These are phyloP conservation scores for Thalassophryne amazonica DNA, from an alignment of 2,797 vertebrate species.

Conservation along the genomic window DNA sequence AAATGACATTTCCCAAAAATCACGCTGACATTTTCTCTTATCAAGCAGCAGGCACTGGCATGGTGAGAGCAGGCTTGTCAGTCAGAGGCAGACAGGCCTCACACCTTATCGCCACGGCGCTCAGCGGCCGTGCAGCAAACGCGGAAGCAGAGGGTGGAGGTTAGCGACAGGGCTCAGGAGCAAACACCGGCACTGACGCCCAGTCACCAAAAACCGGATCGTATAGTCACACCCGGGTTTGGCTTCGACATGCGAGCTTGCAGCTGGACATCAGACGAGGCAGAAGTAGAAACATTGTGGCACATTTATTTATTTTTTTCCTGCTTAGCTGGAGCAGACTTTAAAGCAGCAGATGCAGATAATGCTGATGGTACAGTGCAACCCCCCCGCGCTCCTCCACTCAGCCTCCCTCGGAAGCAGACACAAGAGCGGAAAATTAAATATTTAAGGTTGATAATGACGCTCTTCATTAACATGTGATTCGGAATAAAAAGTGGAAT, in stretches of 20 bases:
- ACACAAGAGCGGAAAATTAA: conserved; percentile 79
- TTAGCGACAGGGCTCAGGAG: conserved; percentile 55
- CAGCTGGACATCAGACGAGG: conserved; percentile 31
- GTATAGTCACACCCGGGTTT: conserved; percentile 2
- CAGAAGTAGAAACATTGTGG: conserved; percentile 19
- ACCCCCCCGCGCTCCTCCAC: conserved; percentile 51
- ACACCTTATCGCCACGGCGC: conserved; percentile 80
- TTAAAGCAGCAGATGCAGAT: conserved; percentile 68
- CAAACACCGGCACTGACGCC: conserved; percentile 29
- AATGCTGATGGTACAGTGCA: conserved; percentile 51
- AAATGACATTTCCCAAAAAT: conserved; percentile 84
- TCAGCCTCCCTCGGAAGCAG: conserved; percentile 72
- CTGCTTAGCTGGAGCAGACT: conserved; percentile 53
- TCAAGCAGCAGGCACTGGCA: conserved; percentile 78
- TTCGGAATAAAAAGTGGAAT: conserved; percentile 78
- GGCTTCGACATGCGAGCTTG: conserved; percentile 19
- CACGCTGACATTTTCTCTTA: conserved; percentile 84
- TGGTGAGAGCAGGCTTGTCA: conserved; percentile 80
- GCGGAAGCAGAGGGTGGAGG: conserved; percentile 59
- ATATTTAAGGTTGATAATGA: conserved; percentile 82
- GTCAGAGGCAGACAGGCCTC: conserved; percentile 79
- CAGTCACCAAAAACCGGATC: conserved; percentile 6
- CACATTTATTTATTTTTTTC: conserved; percentile 8
- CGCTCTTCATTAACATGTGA: conserved; percentile 80
- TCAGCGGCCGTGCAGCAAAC: conserved; percentile 70